phyloP scores from a whole-genome alignment of 1,140 invertebrate genomes.

The Teleopsis dalmanni region DNA sequence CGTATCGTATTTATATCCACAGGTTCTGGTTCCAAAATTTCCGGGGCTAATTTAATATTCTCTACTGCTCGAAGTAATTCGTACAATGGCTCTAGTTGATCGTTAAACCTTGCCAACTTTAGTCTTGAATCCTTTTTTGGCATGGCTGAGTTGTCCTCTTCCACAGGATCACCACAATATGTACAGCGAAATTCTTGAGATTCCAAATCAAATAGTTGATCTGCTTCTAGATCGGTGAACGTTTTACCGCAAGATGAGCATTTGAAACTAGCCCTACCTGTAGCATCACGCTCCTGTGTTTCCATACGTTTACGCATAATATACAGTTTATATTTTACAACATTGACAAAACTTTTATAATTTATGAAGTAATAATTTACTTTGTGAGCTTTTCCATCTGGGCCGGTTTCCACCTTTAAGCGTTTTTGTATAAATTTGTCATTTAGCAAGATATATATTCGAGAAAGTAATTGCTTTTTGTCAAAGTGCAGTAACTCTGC shows the following conservation, averaged over 20 bases:
- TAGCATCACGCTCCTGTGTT: constrained; percentile 88
- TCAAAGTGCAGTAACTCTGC: constrained; percentile 91
- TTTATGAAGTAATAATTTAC: constrained; percentile 98
- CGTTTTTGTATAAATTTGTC: constrained; percentile 93
- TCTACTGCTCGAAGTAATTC: constrained; percentile 83
- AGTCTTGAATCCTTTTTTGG: constrained; percentile 87
- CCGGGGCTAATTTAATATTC: constrained; percentile 87
- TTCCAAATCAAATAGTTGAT: constrained; percentile 81
- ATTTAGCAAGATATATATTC: constrained; percentile 77
- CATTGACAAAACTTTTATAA: constrained; percentile 95
- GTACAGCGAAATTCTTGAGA: constrained; percentile 85
- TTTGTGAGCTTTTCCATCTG: constrained; percentile 92
- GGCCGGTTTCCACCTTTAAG: constrained; percentile 89
- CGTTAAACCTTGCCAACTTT: constrained; percentile 86
- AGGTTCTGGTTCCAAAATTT: constrained; percentile 90
- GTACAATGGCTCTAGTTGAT: constrained; percentile 86
- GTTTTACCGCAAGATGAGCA: constrained; percentile 86
- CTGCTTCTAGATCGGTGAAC: constrained; percentile 84
- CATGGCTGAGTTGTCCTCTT: constrained; percentile 87
- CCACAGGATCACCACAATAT: constrained; percentile 78
- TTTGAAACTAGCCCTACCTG: constrained; percentile 90
- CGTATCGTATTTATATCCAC: constrained; percentile 75
- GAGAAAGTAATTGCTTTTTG: constrained; percentile 81
- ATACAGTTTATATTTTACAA: constrained; percentile 95
- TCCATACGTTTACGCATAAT: constrained; percentile 92